phyloP scores from a whole-genome alignment of 1,140 invertebrate species.

The Caenorhabditis latens region DNA sequence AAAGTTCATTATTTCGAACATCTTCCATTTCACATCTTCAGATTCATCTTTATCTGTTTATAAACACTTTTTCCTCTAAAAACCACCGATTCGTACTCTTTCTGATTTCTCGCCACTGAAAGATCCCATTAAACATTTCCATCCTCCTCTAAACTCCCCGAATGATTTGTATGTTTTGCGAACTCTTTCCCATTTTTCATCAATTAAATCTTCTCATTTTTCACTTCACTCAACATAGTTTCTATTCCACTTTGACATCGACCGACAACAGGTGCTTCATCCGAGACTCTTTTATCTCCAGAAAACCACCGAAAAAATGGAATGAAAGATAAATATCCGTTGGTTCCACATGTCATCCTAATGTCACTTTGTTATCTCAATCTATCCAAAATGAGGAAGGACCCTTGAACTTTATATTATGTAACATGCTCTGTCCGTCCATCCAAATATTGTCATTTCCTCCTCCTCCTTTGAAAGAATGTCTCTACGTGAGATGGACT shows the following conservation, averaged over 20 bases:
- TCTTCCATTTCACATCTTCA: no score
- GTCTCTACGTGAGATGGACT: background rate
- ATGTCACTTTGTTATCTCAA: slow-evolving; percentile 18
- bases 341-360: slow-evolving; percentile 17
- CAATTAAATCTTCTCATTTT: background rate
- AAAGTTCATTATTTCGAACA: no score
- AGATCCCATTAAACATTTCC: background rate
- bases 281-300: background rate
- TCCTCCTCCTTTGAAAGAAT: background rate
- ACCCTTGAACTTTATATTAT: slow-evolving; percentile 49
- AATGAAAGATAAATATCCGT: background rate
- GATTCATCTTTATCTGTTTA: no score
- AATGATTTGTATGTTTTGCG: slow-evolving; percentile 1
- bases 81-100: no score
- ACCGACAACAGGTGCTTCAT: slow-evolving; percentile 38
- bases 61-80: background rate
- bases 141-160: background rate
- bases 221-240: background rate
- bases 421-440: slow-evolving; percentile 14
- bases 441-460: background rate
- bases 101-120: background rate
- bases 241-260: background rate
- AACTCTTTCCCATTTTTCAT: slow-evolving; percentile 26
- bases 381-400: slow-evolving; percentile 3
- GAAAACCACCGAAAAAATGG: background rate